Evolutionary conservation across 2,797 vertebrate species (phyloP).

Genomic region (Hydrophis major): DNA sequence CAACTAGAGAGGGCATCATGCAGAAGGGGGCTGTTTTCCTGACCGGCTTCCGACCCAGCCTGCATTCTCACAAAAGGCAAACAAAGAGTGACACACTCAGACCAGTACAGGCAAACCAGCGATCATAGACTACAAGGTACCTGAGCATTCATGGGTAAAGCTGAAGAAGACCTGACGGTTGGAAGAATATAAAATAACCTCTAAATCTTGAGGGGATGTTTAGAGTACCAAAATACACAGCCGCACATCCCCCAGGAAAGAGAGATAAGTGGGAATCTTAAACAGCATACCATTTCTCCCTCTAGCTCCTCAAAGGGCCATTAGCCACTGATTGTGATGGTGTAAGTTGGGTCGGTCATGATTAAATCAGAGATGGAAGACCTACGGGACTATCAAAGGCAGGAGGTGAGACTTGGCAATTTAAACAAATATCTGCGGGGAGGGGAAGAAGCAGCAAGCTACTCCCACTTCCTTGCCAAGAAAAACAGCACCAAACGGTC

Average conservation of each 20-base stretch:
- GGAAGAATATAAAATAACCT: background rate
- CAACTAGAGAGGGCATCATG: background rate
- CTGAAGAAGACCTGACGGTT: background rate
- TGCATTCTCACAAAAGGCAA: background rate
- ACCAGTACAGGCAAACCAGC: background rate
- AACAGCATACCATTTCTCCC: background rate
- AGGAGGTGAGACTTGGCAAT: background rate
- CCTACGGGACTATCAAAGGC: background rate
- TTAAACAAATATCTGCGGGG: background rate
- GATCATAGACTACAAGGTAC: no score
- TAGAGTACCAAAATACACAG: background rate
- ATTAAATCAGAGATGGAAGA: background rate
- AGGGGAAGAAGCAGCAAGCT: background rate
- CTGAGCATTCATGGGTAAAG: background rate
- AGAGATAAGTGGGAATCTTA: background rate
- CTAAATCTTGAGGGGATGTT: background rate
- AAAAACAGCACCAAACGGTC: background rate
- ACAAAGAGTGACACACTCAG: background rate
- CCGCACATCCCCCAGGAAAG: background rate
- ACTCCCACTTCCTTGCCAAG: background rate
- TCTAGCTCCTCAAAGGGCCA: background rate
- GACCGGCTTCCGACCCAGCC: background rate
- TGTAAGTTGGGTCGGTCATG: background rate
- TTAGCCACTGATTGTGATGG: background rate
- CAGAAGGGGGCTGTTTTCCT: background rate